Conservation (phyloP, 2,113 vertebrate species). For the Equus przewalskii region DNA sequence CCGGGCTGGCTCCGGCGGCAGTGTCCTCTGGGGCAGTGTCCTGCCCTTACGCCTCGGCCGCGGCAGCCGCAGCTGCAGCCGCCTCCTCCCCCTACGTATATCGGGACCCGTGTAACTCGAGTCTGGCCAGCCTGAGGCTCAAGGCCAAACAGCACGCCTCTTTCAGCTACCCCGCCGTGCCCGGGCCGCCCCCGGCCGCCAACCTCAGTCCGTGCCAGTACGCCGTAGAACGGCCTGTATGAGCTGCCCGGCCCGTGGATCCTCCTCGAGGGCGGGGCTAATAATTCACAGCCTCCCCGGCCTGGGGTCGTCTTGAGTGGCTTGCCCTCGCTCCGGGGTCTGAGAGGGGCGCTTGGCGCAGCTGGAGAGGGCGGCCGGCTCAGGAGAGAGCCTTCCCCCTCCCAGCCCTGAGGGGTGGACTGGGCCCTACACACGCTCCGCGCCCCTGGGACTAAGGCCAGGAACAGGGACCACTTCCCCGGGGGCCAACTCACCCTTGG, state of each 20-base stretch:
- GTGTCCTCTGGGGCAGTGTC: constrained; percentile 92
- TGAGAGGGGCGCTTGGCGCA: constrained; percentile 35
- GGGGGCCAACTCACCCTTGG: constrained; percentile 61
- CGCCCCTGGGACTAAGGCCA: constrained; percentile 67
- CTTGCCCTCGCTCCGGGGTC: constrained; percentile 34
- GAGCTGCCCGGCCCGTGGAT: constrained; percentile 85
- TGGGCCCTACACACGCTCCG: constrained; percentile 17
- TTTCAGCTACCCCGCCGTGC: constrained; percentile 96
- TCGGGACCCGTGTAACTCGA: constrained; percentile 99
- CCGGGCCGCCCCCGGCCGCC: constrained; percentile 93
- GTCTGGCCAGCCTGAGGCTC: constrained; percentile 97
- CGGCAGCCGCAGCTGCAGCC: constrained; percentile 95
- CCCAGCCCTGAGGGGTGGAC: not conserved
- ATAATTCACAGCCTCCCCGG: not conserved
- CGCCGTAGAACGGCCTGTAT: constrained; percentile 98
- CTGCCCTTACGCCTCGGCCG: constrained; percentile 93
- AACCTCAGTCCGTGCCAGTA: constrained; percentile 96
- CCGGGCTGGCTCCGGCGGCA: constrained; percentile 93
- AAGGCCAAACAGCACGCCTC: constrained; percentile 99
- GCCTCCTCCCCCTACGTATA: constrained; percentile 97
- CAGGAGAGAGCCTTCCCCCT: not conserved
- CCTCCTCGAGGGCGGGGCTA: constrained; percentile 39
- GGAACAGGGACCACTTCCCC: constrained; percentile 74
- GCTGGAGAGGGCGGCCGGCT: not conserved
- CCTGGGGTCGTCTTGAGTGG: constrained; percentile 40